Conservation (phyloP, 2,113 vertebrate genomes). For the Dolichallabes microphthalmus region DNA sequence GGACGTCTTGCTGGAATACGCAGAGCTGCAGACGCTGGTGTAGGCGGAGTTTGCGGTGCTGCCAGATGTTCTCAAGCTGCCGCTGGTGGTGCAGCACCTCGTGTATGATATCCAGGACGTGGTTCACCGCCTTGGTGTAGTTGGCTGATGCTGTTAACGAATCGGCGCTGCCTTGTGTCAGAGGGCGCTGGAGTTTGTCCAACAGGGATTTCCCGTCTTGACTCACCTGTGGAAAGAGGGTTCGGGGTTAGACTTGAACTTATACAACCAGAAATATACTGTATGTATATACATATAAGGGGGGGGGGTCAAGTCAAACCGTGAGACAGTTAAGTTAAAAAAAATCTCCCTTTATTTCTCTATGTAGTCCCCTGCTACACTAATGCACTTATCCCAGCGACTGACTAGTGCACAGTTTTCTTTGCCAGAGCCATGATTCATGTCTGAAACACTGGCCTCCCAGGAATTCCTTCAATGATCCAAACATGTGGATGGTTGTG, state of each 20-base stretch:
- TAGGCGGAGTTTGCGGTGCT: conserved; percentile 95
- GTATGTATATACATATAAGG: too few species aligned
- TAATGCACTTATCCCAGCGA: too few species aligned
- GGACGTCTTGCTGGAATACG: conserved; percentile 96
- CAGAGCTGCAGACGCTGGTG: conserved; percentile 95
- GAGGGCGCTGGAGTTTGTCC: conserved; percentile 92
- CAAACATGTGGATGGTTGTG: too few species aligned
- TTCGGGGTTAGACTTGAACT: not conserved
- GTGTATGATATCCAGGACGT: conserved; percentile 93
- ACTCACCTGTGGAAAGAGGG: conserved; percentile 79
- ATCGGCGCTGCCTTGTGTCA: conserved; percentile 92
- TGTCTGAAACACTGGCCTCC: too few species aligned
- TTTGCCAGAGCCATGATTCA: too few species aligned
- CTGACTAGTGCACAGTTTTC: too few species aligned
- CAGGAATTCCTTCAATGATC: too few species aligned
- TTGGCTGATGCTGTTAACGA: conserved; percentile 92
- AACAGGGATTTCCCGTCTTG: conserved; percentile 95
- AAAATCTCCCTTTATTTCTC: not conserved
- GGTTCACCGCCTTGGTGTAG: conserved; percentile 96
- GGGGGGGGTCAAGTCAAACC: too few species aligned
- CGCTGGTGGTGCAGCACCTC: conserved; percentile 96
- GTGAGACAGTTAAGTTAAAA: too few species aligned
- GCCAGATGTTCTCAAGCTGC: conserved; percentile 97
- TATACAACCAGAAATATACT: not conserved
- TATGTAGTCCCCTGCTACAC: too few species aligned